phyloP scores from a whole-genome alignment of 2,888 invertebrate genomes.

The Drosophila kanekoi region DNA sequence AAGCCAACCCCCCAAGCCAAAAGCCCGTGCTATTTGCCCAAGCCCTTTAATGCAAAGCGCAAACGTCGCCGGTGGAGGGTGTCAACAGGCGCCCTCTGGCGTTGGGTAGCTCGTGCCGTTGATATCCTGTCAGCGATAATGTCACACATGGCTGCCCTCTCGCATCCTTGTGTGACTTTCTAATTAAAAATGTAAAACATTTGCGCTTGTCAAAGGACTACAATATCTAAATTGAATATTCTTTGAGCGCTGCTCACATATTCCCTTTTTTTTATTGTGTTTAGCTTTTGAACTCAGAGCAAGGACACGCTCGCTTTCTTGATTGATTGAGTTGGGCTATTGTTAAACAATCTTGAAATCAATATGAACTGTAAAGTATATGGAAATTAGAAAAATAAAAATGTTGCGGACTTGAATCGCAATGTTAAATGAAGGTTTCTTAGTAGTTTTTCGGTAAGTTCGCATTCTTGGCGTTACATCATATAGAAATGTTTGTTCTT shows the following conservation, averaged over 20 bases:
- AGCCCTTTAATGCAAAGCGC: slow-evolving; percentile 47
- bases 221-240: slow-evolving; percentile 51
- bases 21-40: slow-evolving; percentile 42
- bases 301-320: slow-evolving; percentile 1
- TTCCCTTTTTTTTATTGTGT: slow-evolving; percentile 4
- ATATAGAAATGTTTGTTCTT: no score
- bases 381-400: background rate
- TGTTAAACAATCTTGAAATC: slow-evolving; percentile 2
- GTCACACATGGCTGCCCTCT: slow-evolving; percentile 67
- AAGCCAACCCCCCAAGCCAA: background rate
- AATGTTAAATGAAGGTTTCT: no score
- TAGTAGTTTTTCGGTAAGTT: no score
- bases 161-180: slow-evolving; percentile 55
- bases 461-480: no score
- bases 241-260: slow-evolving; percentile 22
- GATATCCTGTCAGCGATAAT: slow-evolving; percentile 72
- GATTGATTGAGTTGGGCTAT: background rate
- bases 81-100: slow-evolving; percentile 41
- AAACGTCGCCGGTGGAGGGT: slow-evolving; percentile 42
- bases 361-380: background rate
- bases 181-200: slow-evolving; percentile 81
- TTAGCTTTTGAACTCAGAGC: slow-evolving; percentile 22
- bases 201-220: slow-evolving; percentile 45
- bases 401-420: no score
- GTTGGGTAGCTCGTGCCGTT: slow-evolving; percentile 29